phyloP scores from a whole-genome alignment of 2,888 invertebrate genomes.

The Teinopalpus imperialis region DNA sequence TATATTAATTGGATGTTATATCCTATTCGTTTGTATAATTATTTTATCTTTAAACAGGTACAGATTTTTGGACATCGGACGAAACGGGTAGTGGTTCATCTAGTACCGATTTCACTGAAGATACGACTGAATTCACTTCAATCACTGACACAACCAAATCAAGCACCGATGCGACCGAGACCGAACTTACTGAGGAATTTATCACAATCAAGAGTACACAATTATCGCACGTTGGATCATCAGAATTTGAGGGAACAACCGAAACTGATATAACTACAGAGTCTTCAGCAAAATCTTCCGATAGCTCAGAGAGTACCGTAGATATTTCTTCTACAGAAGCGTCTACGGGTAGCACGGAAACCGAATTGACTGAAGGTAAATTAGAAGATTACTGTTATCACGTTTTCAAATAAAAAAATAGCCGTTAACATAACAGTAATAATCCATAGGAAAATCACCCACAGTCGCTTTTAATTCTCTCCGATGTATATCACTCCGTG shows the following conservation, averaged over 20 bases:
- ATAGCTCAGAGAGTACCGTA: neutral
- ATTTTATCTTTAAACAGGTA: too few species aligned
- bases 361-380: constrained; percentile 17
- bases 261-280: neutral
- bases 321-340: constrained; percentile 4
- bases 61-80: constrained; percentile 2
- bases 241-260: neutral
- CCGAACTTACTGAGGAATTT: constrained; percentile 13
- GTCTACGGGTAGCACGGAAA: constrained; percentile 11
- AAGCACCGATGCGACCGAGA: constrained; percentile 15
- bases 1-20: too few species aligned
- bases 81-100: constrained; percentile 9
- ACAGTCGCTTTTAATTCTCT: too few species aligned
- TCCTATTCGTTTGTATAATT: too few species aligned
- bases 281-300: neutral
- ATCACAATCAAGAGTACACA: constrained; percentile 1
- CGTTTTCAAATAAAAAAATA: too few species aligned
- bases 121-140: constrained; percentile 14
- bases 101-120: constrained; percentile 9
- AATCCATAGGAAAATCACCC: too few species aligned
- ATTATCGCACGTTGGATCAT: neutral
- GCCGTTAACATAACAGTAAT: too few species aligned
- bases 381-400: too few species aligned
- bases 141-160: constrained; percentile 24
- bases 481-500: too few species aligned